phyloP scores from a whole-genome alignment of 1,140 invertebrate genomes.

The Phymorhynchus buccinoides region DNA sequence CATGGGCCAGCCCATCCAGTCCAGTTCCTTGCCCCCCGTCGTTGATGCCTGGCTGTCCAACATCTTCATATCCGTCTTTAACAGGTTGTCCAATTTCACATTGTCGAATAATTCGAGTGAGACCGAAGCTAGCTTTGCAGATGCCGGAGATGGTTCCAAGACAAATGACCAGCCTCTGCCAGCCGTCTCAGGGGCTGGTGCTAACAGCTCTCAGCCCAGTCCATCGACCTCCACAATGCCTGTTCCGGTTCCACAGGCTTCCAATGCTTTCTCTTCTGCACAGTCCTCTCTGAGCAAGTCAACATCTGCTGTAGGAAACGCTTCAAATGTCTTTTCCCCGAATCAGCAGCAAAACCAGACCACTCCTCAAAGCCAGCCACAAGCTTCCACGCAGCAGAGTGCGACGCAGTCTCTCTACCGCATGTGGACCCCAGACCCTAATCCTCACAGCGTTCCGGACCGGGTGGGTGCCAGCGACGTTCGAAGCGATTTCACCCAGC shows the following conservation, averaged over 20 bases:
- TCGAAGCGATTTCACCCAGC: slow-evolving; percentile 27
- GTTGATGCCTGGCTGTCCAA: not conserved
- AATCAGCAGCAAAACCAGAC: not conserved
- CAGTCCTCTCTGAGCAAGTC: too few species aligned
- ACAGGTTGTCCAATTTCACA: not conserved
- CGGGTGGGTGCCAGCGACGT: not conserved
- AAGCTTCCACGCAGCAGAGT: too few species aligned
- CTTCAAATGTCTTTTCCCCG: too few species aligned
- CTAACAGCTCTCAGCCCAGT: not conserved
- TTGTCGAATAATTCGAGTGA: too few species aligned
- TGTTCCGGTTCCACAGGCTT: too few species aligned
- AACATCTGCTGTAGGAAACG: too few species aligned
- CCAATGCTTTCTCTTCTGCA: too few species aligned
- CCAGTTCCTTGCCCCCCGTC: not conserved
- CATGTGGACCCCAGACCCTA: slow-evolving; percentile 11
- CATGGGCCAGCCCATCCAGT: not conserved
- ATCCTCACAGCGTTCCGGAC: not conserved
- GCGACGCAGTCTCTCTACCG: not conserved
- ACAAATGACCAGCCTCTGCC: too few species aligned
- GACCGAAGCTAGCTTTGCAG: too few species aligned
- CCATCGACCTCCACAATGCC: not conserved
- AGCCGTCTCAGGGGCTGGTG: too few species aligned
- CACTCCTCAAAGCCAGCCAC: not conserved
- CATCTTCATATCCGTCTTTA: too few species aligned
- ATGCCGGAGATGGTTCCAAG: too few species aligned